Percentiles rank a stretch among this genome's conserved stretches.
Evolutionary conservation across 92 coral and sea anemone species (phyloP).

Genomic region (Epizoanthus scotinus): DNA sequence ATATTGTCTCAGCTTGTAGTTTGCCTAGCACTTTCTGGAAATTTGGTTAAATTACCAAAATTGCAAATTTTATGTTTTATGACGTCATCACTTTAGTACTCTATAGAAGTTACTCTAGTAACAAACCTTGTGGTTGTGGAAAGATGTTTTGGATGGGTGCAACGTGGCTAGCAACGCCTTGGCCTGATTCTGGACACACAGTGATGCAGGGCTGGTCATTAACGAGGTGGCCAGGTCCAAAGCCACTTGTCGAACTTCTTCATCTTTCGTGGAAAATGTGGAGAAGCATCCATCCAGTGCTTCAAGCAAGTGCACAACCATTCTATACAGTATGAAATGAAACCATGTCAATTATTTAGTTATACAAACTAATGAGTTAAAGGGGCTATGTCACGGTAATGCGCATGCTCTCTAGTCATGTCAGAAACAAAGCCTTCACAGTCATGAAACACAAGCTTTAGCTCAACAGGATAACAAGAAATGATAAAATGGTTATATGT

Average conservation of each 20-base stretch:
- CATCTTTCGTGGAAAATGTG: constrained; percentile 67
- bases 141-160: constrained; percentile 86
- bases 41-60: too few relatives aligned
- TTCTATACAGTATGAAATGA: constrained; percentile 43
- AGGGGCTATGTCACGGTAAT: too few relatives aligned
- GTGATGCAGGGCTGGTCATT: constrained; percentile 86
- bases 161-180: constrained; percentile 86
- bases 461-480: too few relatives aligned
- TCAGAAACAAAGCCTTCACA: too few relatives aligned
- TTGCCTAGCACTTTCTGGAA: too few relatives aligned
- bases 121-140: constrained; percentile 93
- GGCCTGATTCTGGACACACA: constrained; percentile 89
- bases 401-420: too few relatives aligned
- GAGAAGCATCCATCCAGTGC: constrained; percentile 94
- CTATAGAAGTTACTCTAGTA: neutral
- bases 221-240: constrained; percentile 86
- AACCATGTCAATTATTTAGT: neutral
- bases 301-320: constrained; percentile 87
- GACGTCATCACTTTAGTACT: neutral
- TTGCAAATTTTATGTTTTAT: too few relatives aligned
- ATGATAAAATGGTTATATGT: too few relatives aligned
- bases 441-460: too few relatives aligned
- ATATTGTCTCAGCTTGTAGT: too few relatives aligned
- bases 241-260: constrained; percentile 64
- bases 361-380: neutral